phyloP scores from a whole-genome alignment of 2,888 invertebrate species.

The Oscheius sp. region DNA sequence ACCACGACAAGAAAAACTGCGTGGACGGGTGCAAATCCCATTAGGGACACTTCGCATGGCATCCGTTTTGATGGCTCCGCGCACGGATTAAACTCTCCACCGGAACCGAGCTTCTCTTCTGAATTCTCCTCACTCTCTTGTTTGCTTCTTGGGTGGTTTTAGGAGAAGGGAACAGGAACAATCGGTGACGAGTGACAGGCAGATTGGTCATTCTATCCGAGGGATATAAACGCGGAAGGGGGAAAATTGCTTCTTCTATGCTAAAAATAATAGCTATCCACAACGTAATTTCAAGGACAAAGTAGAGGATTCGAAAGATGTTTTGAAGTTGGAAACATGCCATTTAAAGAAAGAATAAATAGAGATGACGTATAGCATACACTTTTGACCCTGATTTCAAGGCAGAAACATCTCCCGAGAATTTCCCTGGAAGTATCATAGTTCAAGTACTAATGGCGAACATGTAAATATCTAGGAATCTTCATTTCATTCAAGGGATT shows the following conservation, averaged over 20 bases:
- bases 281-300: too few species aligned
- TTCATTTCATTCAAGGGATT: constrained; percentile 10
- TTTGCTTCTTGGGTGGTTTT: not conserved
- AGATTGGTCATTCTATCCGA: too few species aligned
- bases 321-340: too few species aligned
- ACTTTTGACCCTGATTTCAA: too few species aligned
- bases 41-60: constrained; percentile 31
- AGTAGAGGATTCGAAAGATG: too few species aligned
- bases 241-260: too few species aligned
- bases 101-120: constrained; percentile 9
- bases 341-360: too few species aligned
- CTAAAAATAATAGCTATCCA: too few species aligned
- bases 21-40: constrained; percentile 30
- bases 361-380: too few species aligned
- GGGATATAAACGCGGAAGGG: too few species aligned
- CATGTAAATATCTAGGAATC: not conserved
- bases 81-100: constrained; percentile 23
- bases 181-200: too few species aligned
- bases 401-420: too few species aligned
- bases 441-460: not conserved
- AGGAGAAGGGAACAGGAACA: not conserved
- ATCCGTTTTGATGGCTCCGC: constrained; percentile 28
- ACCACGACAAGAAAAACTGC: constrained; percentile 14
- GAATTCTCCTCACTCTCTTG: not conserved
- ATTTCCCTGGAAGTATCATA: not conserved